A percentile compares a stretch with the other conserved stretches of the same genome.
phyloP scores from a whole-genome alignment of 2,797 vertebrate genomes.

The Sebastes iracundus region DNA sequence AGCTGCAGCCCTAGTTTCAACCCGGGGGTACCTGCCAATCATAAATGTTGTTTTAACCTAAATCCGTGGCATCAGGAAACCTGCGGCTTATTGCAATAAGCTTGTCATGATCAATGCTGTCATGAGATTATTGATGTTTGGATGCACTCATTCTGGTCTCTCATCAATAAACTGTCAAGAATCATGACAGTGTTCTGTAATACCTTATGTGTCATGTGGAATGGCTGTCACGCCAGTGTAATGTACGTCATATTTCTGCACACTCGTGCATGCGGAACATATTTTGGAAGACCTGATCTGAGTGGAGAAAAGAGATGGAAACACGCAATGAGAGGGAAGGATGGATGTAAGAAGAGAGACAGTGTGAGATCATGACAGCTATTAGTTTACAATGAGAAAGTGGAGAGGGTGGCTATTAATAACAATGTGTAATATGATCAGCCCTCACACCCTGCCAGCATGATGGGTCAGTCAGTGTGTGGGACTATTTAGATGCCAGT shows the following conservation, averaged over 20 bases:
- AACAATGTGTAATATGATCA: conserved; percentile 70
- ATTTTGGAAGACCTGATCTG: conserved; percentile 12
- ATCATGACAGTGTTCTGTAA: neutral
- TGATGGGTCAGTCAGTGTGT: conserved; percentile 23
- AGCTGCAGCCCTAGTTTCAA: too few species aligned
- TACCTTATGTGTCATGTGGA: neutral
- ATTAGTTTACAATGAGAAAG: conserved; percentile 73
- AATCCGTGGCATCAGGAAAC: neutral
- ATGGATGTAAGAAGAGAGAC: conserved; percentile 10
- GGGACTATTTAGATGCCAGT: conserved; percentile 34
- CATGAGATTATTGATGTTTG: neutral
- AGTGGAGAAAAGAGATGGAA: neutral
- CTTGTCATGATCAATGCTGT: neutral
- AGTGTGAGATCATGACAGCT: conserved; percentile 43
- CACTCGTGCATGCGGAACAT: neutral
- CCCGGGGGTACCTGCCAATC: neutral
- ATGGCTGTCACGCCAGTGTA: neutral
- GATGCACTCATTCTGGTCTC: neutral
- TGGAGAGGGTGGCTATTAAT: conserved; percentile 75
- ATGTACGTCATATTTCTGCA: neutral
- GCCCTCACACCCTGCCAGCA: conserved; percentile 3
- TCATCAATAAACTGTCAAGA: neutral
- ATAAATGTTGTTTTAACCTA: neutral
- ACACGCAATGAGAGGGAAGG: neutral
- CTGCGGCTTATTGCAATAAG: neutral